A percentile compares a stretch with the other conserved stretches of the same genome.
These are phyloP conservation scores for Protobothrops mucrosquamatus DNA, from an alignment of 2,113 vertebrate genomes.

Conservation along the genomic window DNA sequence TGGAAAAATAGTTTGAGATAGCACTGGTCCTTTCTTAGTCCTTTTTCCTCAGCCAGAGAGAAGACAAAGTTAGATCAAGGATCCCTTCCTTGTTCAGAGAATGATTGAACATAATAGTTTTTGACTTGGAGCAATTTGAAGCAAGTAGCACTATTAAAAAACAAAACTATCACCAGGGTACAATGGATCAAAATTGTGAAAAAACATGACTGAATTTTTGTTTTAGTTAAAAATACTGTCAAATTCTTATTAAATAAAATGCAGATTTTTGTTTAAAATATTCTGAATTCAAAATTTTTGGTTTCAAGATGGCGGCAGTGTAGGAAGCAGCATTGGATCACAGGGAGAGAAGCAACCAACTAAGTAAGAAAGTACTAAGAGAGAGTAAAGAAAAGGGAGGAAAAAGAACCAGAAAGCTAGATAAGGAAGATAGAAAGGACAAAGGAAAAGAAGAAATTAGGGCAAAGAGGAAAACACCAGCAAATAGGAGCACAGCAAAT, in stretches of 20 bases:
- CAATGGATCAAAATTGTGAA: not conserved
- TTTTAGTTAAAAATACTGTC: not conserved
- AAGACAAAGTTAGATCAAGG: not conserved
- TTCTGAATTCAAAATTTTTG: not conserved
- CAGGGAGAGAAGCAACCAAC: no score
- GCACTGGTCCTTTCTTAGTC: no score
- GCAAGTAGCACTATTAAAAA: not conserved
- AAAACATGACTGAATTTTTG: not conserved
- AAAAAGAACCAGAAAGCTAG: no score
- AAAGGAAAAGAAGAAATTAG: no score
- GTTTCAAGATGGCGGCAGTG: no score
- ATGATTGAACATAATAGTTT: not conserved
- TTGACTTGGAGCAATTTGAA: not conserved
- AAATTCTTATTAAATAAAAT: not conserved
- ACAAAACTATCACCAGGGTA: not conserved
- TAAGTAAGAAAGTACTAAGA: no score
- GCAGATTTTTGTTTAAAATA: not conserved
- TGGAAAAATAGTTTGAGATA: not conserved
- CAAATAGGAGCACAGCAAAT: no score
- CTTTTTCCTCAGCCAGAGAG: not conserved
- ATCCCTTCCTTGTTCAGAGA: not conserved
- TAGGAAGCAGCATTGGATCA: no score
- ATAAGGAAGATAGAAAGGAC: no score
- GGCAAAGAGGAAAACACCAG: no score
- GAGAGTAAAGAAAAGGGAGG: no score